A percentile compares a stretch with the other conserved stretches of the same genome.
Evolutionary conservation across 2,797 vertebrate species (phyloP).

Genomic region (Onychomys torridus): DNA sequence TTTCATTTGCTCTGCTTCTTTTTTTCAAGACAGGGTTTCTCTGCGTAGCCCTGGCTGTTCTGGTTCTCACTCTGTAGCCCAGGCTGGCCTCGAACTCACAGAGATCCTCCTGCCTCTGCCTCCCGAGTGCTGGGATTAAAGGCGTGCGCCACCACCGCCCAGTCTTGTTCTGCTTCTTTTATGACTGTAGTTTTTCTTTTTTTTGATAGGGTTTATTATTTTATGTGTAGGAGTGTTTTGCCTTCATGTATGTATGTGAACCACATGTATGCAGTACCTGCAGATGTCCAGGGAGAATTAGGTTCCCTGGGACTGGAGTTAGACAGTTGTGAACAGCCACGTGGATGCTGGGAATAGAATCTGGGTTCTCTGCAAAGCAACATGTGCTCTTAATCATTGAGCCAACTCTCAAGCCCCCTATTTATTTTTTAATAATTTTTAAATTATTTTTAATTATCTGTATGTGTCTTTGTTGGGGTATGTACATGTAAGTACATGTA

Average conservation of each 20-base stretch:
- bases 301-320: background rate
- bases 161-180: background rate
- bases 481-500: too few relatives aligned
- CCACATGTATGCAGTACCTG: background rate
- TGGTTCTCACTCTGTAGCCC: too few relatives aligned
- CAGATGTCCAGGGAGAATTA: background rate
- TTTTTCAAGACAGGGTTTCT: background rate
- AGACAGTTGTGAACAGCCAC: background rate
- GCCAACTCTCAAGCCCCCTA: background rate
- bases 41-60: background rate
- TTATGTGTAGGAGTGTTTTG: background rate
- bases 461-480: background rate
- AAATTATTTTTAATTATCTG: background rate
- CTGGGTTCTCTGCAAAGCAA: background rate
- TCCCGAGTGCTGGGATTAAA: too few relatives aligned
- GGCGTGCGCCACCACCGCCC: too few relatives aligned
- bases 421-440: background rate
- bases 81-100: too few relatives aligned
- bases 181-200: background rate
- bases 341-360: background rate
- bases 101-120: too few relatives aligned
- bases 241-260: background rate
- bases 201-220: background rate
- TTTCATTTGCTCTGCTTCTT: background rate
- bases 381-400: background rate